Evolutionary conservation across 2,888 invertebrate species (phyloP).

Genomic region (Carabus problematicus): DNA sequence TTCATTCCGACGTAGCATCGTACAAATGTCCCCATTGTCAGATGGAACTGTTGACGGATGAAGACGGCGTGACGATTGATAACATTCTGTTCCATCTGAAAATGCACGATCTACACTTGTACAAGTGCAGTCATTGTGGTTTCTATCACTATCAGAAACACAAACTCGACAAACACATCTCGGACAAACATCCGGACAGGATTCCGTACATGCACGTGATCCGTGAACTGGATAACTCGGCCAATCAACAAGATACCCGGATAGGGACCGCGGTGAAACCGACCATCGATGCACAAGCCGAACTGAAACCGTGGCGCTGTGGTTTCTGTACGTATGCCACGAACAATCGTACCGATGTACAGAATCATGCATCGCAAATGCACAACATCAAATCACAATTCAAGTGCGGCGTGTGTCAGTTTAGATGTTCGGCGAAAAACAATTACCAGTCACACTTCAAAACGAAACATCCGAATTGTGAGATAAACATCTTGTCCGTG

Average conservation of each 20-base stretch:
- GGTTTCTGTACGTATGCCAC: slow-evolving; percentile 71
- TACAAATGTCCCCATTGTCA: slow-evolving; percentile 76
- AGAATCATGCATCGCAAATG: slow-evolving; percentile 64
- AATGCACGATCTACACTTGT: slow-evolving; percentile 76
- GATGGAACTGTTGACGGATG: slow-evolving; percentile 62
- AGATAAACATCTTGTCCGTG: slow-evolving; percentile 60
- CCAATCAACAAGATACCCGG: slow-evolving; percentile 46
- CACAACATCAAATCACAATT: slow-evolving; percentile 75
- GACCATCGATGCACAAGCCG: slow-evolving; percentile 55
- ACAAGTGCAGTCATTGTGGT: slow-evolving; percentile 74
- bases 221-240: slow-evolving; percentile 53
- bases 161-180: slow-evolving; percentile 71
- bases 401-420: slow-evolving; percentile 74
- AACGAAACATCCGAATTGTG: slow-evolving; percentile 64
- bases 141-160: slow-evolving; percentile 70
- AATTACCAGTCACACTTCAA: slow-evolving; percentile 68
- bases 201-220: slow-evolving; percentile 59
- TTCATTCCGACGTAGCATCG: slow-evolving; percentile 67
- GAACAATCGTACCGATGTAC: slow-evolving; percentile 66
- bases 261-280: slow-evolving; percentile 44
- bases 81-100: slow-evolving; percentile 75
- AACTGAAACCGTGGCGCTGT: slow-evolving; percentile 74
- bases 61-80: slow-evolving; percentile 61
- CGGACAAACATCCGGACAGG: slow-evolving; percentile 66
- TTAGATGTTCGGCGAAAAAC: slow-evolving; percentile 63